Conservation (phyloP, 2,797 vertebrate genomes). For the Pipistrellus pipistrellus region DNA sequence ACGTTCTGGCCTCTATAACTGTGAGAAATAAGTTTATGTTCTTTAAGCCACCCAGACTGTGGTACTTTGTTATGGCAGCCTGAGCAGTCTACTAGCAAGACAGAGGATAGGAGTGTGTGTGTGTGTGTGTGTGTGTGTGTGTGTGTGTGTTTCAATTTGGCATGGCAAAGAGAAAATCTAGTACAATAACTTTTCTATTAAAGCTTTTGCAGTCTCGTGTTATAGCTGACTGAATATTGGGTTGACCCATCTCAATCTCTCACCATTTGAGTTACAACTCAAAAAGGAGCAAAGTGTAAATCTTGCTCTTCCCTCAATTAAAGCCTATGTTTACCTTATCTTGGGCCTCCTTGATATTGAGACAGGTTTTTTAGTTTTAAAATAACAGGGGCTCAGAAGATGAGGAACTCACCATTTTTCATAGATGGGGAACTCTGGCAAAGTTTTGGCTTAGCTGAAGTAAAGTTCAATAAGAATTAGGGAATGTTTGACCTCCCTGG, state of each 20-base stretch:
- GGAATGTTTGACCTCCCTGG: neutral
- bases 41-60: neutral
- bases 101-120: neutral
- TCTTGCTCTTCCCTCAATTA: neutral
- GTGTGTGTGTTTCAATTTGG: neutral
- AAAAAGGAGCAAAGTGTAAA: neutral
- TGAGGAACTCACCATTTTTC: slow-evolving; percentile 1
- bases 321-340: neutral
- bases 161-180: neutral
- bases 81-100: neutral
- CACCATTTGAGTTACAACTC: neutral
- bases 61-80: neutral
- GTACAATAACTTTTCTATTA: neutral
- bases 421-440: neutral
- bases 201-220: neutral
- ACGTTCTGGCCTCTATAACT: neutral
- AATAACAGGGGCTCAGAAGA: neutral
- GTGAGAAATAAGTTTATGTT: neutral
- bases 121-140: neutral
- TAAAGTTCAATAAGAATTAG: neutral
- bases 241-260: neutral
- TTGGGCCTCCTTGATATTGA: neutral
- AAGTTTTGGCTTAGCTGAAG: neutral
- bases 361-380: neutral
- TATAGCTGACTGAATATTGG: neutral